Evolutionary conservation across 2,113 vertebrate species (phyloP).

Genomic region (Abramis brama): DNA sequence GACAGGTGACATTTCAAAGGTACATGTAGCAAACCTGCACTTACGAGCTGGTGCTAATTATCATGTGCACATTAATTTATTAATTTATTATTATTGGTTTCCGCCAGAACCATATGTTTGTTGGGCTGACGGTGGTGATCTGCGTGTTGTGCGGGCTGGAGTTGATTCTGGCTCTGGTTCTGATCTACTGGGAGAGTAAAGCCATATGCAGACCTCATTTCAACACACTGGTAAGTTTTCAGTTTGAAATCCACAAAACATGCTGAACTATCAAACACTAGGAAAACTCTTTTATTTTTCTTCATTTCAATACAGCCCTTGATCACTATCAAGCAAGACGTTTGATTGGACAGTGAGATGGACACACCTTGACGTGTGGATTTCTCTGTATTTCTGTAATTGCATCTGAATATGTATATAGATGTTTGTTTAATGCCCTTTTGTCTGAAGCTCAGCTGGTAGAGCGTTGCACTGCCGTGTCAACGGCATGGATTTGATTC

Average conservation of each 20-base stretch:
- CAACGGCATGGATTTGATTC: not conserved
- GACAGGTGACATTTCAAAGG: too few species aligned
- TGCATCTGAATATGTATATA: not conserved
- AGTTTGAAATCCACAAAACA: not conserved
- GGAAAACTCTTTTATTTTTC: not conserved
- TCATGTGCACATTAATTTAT: not conserved
- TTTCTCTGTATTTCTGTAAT: too few species aligned
- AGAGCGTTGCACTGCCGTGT: not conserved
- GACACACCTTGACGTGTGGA: too few species aligned
- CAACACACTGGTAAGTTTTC: conserved; percentile 72
- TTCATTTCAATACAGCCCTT: conserved; percentile 65
- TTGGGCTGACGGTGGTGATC: conserved; percentile 50
- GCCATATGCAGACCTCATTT: conserved; percentile 73
- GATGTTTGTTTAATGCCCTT: not conserved
- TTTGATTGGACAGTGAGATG: conserved; percentile 39
- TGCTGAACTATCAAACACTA: not conserved
- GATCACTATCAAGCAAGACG: conserved; percentile 68
- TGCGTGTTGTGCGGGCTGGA: conserved; percentile 59
- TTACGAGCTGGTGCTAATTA: not conserved
- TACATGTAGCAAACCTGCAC: not conserved
- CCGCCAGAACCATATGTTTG: accelerated
- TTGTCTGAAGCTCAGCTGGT: not conserved
- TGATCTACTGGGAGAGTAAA: conserved; percentile 75
- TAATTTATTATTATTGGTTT: too few species aligned
- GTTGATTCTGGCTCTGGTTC: conserved; percentile 53